Conservation (phyloP, 2,797 vertebrate genomes). For the Pyrocephalus nanus region DNA sequence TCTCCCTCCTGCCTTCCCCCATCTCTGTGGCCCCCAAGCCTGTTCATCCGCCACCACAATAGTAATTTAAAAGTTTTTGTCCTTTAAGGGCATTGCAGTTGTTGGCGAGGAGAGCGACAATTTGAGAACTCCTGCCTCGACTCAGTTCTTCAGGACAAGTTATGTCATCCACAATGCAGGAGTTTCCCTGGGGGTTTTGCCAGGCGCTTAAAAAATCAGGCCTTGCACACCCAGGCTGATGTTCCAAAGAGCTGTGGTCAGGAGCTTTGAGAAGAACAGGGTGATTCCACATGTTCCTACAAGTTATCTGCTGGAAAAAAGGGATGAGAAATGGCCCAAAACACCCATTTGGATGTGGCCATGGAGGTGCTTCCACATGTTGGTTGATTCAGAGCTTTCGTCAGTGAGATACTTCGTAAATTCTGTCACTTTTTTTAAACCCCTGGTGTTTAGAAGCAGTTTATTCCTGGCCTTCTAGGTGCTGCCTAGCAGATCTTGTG, state of each 20-base stretch:
- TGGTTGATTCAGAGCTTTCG: background rate
- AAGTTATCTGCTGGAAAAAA: background rate
- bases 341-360: background rate
- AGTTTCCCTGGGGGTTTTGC: background rate
- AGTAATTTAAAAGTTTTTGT: background rate
- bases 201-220: background rate
- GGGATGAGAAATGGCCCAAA: background rate
- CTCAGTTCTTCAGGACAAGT: background rate
- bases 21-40: too few relatives aligned
- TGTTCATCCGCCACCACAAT: accelerated
- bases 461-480: background rate
- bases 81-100: background rate
- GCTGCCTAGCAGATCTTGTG: background rate
- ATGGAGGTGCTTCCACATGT: background rate
- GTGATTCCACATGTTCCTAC: background rate
- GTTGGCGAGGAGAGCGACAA: background rate
- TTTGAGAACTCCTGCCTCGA: background rate
- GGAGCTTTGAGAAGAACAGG: background rate
- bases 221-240: accelerated
- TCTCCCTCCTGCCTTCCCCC: background rate
- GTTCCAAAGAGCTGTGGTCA: background rate
- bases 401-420: background rate
- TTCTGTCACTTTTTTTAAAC: background rate
- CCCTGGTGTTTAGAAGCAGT: background rate
- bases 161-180: background rate